phyloP scores from a whole-genome alignment of 2,888 invertebrate species.

The Lepetodrilus schrolli region DNA sequence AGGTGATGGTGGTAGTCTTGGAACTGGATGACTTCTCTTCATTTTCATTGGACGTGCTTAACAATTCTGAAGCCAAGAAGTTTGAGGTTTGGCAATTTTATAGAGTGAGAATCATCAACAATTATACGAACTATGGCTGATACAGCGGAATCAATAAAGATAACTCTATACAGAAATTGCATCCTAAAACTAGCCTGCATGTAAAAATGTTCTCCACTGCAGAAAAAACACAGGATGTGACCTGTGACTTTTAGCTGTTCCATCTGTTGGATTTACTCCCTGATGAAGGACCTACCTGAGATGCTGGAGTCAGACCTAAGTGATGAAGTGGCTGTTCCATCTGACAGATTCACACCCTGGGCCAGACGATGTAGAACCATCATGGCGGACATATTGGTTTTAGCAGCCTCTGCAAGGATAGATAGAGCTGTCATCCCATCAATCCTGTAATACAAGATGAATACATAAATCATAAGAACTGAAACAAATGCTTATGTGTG shows the following conservation, averaged over 20 bases:
- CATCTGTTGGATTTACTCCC: too few relatives aligned
- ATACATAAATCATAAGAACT: too few relatives aligned
- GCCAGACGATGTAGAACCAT: slow-evolving; percentile 69
- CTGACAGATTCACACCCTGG: slow-evolving; percentile 50
- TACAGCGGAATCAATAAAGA: too few relatives aligned
- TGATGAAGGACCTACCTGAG: neutral
- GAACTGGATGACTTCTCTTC: slow-evolving; percentile 26
- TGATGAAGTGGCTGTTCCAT: slow-evolving; percentile 46
- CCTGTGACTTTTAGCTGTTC: too few relatives aligned
- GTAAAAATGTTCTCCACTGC: neutral
- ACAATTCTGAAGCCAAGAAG: slow-evolving; percentile 47
- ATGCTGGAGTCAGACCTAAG: slow-evolving; percentile 48
- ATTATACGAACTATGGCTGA: too few relatives aligned
- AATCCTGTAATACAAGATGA: too few relatives aligned
- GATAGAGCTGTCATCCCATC: slow-evolving; percentile 70
- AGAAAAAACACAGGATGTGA: too few relatives aligned
- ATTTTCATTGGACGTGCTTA: slow-evolving; percentile 57
- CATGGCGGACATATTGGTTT: slow-evolving; percentile 64
- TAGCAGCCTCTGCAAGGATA: slow-evolving; percentile 71
- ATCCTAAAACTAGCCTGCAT: neutral
- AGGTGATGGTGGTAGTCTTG: slow-evolving; percentile 42
- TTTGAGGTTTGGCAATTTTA: too few relatives aligned
- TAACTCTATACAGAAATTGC: neutral
- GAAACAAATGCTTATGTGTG: too few relatives aligned
- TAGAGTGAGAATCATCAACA: too few relatives aligned